Conservation (phyloP, 2,797 vertebrate genomes). For the Heterohyrax brucei region DNA sequence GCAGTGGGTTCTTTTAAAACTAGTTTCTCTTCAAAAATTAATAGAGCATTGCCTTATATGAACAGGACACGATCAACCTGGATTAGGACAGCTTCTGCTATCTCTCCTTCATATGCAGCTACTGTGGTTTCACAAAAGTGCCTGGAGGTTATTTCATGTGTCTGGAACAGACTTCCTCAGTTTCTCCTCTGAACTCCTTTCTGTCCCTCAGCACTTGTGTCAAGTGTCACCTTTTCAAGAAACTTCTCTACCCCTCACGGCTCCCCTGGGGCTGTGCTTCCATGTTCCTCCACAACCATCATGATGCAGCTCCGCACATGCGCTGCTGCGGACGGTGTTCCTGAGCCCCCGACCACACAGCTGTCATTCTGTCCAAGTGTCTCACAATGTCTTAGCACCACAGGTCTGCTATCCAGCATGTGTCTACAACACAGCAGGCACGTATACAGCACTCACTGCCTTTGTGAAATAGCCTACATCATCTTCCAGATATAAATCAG, state of each 20-base stretch:
- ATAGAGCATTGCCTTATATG: background rate
- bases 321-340: background rate
- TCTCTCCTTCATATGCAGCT: background rate
- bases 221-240: background rate
- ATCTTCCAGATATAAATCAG: background rate
- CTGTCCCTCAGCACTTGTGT: background rate
- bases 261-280: background rate
- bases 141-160: background rate
- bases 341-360: background rate
- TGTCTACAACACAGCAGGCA: background rate
- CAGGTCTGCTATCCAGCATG: background rate
- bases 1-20: background rate
- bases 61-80: background rate
- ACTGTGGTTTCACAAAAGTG: background rate
- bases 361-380: background rate
- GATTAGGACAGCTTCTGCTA: background rate
- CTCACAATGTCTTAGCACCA: background rate
- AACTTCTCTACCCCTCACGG: background rate
- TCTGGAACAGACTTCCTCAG: background rate
- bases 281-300: accelerated
- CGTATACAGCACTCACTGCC: accelerated
- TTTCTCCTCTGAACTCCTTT: background rate
- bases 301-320: background rate
- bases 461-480: background rate
- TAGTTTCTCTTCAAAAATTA: background rate